Percentiles rank a stretch among this genome's conserved stretches.
Conservation (phyloP, 2,888 invertebrate genomes). For the Drosophila parthenogenetica region DNA sequence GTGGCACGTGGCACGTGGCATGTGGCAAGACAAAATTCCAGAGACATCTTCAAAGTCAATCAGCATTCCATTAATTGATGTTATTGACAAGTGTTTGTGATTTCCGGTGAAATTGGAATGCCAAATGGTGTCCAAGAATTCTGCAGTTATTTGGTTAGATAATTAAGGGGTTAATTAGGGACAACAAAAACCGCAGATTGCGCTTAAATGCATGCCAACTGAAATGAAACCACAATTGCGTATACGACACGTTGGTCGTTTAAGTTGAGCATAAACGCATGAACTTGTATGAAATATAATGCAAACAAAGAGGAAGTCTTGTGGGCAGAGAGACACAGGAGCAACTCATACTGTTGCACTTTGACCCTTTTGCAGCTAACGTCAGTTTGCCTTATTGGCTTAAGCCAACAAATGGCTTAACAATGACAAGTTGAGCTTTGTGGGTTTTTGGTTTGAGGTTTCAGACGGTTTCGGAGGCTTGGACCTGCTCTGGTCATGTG, state of each 20-base stretch:
- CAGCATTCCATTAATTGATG: conserved; percentile 18
- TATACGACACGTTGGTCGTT: conserved; percentile 10
- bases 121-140: neutral
- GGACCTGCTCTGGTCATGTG: conserved; percentile 32
- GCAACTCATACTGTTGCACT: conserved; percentile 21
- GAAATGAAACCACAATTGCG: conserved; percentile 2
- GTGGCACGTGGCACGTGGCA: neutral
- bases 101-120: neutral
- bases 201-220: neutral
- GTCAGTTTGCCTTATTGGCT: conserved; percentile 5
- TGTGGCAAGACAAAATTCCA: conserved; percentile 3
- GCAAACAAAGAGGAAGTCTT: neutral
- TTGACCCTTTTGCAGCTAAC: neutral
- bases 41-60: conserved; percentile 17
- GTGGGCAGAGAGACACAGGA: neutral
- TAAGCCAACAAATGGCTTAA: conserved; percentile 42
- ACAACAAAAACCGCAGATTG: neutral
- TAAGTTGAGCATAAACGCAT: neutral
- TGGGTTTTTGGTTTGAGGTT: neutral
- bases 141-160: conserved; percentile 5
- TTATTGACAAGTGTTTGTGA: conserved; percentile 20
- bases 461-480: neutral
- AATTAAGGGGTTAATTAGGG: conserved; percentile 13
- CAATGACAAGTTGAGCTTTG: conserved; percentile 38
- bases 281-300: conserved; percentile 3